Percentiles rank a stretch among this genome's conserved stretches.
These are phyloP conservation scores for Mesocricetus auratus DNA, from an alignment of 2,113 vertebrate species.

Conservation along the genomic window DNA sequence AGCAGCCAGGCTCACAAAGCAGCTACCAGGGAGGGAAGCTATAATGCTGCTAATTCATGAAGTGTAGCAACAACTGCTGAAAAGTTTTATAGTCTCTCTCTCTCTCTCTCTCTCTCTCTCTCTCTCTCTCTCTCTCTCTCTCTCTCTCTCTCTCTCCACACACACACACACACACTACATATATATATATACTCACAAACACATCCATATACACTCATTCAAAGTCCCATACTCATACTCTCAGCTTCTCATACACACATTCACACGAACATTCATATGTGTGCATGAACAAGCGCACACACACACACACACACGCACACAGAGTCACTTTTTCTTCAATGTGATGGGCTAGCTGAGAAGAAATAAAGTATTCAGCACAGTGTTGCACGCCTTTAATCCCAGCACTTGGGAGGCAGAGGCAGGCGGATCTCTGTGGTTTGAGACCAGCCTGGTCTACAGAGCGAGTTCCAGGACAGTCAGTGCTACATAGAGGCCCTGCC, in stretches of 20 bases:
- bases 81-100: background rate
- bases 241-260: background rate
- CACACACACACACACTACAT: background rate
- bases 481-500: background rate
- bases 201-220: background rate
- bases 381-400: background rate
- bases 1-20: background rate
- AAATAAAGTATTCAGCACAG: background rate
- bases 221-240: no score
- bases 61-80: no score
- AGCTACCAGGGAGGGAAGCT: no score
- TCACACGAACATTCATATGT: background rate
- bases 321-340: background rate
- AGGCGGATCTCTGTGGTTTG: background rate
- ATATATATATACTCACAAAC: background rate
- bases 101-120: background rate
- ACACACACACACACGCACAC: background rate
- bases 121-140: rapidly evolving
- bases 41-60: background rate
- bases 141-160: background rate
- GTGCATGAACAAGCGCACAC: background rate
- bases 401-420: background rate
- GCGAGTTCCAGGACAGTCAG: background rate
- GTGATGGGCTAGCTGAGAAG: background rate
- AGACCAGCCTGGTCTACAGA: background rate